phyloP scores from a whole-genome alignment of 2,797 vertebrate genomes.

The Anas acuta region DNA sequence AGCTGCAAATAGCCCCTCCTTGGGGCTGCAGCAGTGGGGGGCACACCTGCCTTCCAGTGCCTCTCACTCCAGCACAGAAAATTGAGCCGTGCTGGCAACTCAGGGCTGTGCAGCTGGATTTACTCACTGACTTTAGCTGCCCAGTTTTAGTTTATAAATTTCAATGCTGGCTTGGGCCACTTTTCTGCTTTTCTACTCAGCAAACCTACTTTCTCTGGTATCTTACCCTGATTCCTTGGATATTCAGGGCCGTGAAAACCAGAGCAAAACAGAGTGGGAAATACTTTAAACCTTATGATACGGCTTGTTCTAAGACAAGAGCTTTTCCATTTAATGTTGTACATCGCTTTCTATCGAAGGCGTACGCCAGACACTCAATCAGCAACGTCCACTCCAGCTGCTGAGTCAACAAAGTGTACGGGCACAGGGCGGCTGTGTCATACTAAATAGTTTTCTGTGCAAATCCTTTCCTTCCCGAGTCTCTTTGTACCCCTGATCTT shows the following conservation, averaged over 20 bases:
- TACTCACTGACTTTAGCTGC: accelerated
- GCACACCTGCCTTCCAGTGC: not conserved
- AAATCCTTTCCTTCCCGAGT: slow-evolving; percentile 46
- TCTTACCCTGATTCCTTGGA: not conserved
- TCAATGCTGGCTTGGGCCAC: not conserved
- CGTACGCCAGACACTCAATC: slow-evolving; percentile 8
- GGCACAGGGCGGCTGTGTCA: slow-evolving; percentile 34
- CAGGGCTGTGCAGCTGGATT: not conserved
- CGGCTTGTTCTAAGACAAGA: not conserved
- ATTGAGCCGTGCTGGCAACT: not conserved
- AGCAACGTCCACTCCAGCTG: slow-evolving; percentile 26
- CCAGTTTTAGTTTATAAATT: not conserved
- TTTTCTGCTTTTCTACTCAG: not conserved
- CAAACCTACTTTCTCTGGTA: not conserved
- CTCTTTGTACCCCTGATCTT: slow-evolving; percentile 63
- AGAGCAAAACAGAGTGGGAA: not conserved
- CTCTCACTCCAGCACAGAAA: not conserved
- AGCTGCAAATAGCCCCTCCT: not conserved
- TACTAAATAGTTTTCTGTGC: slow-evolving; percentile 68
- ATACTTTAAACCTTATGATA: not conserved
- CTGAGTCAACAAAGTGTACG: slow-evolving; percentile 55
- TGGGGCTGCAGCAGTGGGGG: not conserved
- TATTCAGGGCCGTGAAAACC: not conserved
- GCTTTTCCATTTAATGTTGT: not conserved
- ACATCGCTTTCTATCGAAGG: not conserved